Evolutionary conservation across 2,113 vertebrate species (phyloP).

Genomic region (Carollia perspicillata): DNA sequence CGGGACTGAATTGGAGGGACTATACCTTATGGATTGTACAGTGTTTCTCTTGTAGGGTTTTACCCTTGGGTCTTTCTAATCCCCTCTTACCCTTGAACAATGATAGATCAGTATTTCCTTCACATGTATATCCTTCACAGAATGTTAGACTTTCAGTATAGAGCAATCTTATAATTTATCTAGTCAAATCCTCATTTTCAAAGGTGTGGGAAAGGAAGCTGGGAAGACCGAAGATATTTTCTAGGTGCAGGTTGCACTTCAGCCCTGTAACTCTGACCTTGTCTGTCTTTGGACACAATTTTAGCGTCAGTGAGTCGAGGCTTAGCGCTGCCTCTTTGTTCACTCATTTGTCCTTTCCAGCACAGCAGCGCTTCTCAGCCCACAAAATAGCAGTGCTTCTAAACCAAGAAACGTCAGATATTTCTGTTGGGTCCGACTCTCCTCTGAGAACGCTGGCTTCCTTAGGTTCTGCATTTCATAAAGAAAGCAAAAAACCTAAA

Average conservation of each 20-base stretch:
- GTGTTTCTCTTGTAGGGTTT: constrained; percentile 17
- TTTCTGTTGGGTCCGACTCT: background rate
- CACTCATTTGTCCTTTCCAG: background rate
- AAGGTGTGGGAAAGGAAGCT: background rate
- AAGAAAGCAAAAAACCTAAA: background rate
- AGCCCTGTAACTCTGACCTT: background rate
- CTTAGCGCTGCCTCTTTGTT: background rate
- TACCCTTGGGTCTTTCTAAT: background rate
- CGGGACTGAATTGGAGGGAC: background rate
- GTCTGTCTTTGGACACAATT: background rate
- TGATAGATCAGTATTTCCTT: background rate
- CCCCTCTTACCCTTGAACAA: background rate
- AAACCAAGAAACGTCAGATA: background rate
- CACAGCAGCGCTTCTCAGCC: background rate
- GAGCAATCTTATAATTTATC: background rate
- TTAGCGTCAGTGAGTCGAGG: background rate
- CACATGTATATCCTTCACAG: background rate
- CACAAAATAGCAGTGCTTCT: background rate
- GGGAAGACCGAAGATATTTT: background rate
- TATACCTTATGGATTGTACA: background rate
- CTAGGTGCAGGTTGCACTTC: background rate
- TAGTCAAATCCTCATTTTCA: background rate
- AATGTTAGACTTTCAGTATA: background rate
- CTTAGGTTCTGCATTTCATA: background rate
- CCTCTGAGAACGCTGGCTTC: background rate